Evolutionary conservation across 2,113 vertebrate genomes (phyloP).

Genomic region (Gila orcuttii): DNA sequence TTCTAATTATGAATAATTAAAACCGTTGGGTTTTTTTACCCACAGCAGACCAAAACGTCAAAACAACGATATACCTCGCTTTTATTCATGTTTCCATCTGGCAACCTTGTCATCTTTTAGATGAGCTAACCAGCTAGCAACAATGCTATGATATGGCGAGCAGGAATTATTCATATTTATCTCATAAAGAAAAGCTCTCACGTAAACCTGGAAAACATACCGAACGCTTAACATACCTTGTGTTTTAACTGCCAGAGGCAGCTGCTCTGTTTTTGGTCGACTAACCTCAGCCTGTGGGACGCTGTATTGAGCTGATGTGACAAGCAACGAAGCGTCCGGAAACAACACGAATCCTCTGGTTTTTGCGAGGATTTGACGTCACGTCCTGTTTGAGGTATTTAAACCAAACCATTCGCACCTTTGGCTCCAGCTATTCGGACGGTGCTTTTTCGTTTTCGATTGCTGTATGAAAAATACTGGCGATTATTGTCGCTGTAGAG

Average conservation of each 20-base stretch:
- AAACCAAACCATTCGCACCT: not conserved
- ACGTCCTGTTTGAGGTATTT: slow-evolving; percentile 37
- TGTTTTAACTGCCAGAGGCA: slow-evolving; percentile 19
- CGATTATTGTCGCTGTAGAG: not conserved
- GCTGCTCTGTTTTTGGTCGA: slow-evolving; percentile 1
- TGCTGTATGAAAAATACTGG: not conserved
- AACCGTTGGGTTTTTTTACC: not conserved
- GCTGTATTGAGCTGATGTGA: slow-evolving; percentile 28
- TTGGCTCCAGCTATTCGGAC: not conserved
- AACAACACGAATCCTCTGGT: slow-evolving; percentile 18
- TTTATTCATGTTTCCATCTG: slow-evolving; percentile 3
- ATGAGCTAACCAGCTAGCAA: slow-evolving; percentile 33
- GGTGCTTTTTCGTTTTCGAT: not conserved
- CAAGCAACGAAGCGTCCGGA: slow-evolving; percentile 19
- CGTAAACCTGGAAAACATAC: not conserved
- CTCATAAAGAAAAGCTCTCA: not conserved
- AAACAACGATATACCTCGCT: not conserved
- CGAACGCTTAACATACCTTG: not conserved
- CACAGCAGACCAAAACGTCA: not conserved
- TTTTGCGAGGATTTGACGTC: slow-evolving; percentile 36
- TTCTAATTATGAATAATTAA: not conserved
- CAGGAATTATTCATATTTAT: not conserved
- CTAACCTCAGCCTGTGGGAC: not conserved
- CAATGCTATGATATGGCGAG: slow-evolving; percentile 12
- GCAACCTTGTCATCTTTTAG: slow-evolving; percentile 20